phyloP scores from a whole-genome alignment of 2,888 invertebrate species.

The Cremastinae sp. region DNA sequence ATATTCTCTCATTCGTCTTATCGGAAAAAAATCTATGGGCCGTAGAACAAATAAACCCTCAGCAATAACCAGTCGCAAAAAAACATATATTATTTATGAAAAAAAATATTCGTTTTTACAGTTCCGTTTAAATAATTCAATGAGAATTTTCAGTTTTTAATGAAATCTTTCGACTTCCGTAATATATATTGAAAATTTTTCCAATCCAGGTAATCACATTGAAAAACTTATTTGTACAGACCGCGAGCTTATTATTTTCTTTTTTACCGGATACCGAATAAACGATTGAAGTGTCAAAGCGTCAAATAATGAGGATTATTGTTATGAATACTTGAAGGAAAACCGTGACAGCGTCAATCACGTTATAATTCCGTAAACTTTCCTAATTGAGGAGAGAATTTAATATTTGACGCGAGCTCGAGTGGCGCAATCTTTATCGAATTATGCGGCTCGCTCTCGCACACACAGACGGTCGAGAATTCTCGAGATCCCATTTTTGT shows the following conservation, averaged over 20 bases:
- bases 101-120: too few species aligned
- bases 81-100: neutral
- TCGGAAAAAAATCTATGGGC: slow-evolving; percentile 2
- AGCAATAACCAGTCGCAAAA: neutral
- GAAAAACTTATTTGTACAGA: too few species aligned
- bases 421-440: neutral
- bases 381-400: neutral
- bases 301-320: too few species aligned
- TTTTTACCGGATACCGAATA: too few species aligned
- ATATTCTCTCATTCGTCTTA: slow-evolving; percentile 8
- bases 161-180: too few species aligned
- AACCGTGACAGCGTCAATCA: slow-evolving; percentile 23
- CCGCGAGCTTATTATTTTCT: too few species aligned
- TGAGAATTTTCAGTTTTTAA: too few species aligned
- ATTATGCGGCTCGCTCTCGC: neutral
- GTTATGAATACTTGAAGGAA: neutral
- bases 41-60: neutral
- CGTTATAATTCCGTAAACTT: slow-evolving; percentile 12
- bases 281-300: too few species aligned
- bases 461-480: neutral
- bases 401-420: neutral
- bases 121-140: too few species aligned
- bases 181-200: too few species aligned
- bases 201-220: too few species aligned
- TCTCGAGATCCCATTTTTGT: slow-evolving; percentile 16